Evolutionary conservation across 2,888 invertebrate genomes (phyloP), one percentile per base, ranked within the genome.

Genomic region (Biston betularia): DNA sequence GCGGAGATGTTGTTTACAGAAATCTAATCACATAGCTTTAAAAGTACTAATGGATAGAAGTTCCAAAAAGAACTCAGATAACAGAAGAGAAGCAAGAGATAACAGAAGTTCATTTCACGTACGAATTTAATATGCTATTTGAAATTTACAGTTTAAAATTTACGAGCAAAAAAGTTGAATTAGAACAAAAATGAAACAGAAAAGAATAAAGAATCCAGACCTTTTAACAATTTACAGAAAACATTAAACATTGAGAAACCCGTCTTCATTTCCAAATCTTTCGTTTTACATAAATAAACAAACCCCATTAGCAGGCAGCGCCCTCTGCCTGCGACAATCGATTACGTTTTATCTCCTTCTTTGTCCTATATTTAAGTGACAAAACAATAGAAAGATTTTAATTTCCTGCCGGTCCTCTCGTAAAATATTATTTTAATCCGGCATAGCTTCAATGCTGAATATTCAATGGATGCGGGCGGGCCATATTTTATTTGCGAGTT

Each of bases 361-460:
- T 83, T 82, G 78, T 81, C 65, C 66, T 68, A 76, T 77, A 76
- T 79, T 79, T 77, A 79, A 80, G 81, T 81, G 86, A 82, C 82
- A 83, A 86, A 88, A 88, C 88, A 89, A 89, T 87, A 83, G 86
- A 83, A 83, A 87, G 80, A 80, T 81, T 89, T 90, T 88, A 89
- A 91, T 91, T 91, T 90, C 90, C 90, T 86, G 89, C 78, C 81
- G 75, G 72, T 74, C 78, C 75, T 80, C 79, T 80, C 80, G 82
- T 87, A 84, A 89, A 90, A 88, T 89, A 89, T 89, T 87, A 88
- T 88, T 90, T 88, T 85, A 89, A 88, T 87, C 87, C 87, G 79
- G 76, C 80, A 79, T 78, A 81, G 81, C 82, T 80, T 72, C 76
- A 75, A 79, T 79, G 84, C 83, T 84, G 89, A 87, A 88, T 87